Conservation (phyloP, 2,888 invertebrate species). For the Seira musarum region DNA sequence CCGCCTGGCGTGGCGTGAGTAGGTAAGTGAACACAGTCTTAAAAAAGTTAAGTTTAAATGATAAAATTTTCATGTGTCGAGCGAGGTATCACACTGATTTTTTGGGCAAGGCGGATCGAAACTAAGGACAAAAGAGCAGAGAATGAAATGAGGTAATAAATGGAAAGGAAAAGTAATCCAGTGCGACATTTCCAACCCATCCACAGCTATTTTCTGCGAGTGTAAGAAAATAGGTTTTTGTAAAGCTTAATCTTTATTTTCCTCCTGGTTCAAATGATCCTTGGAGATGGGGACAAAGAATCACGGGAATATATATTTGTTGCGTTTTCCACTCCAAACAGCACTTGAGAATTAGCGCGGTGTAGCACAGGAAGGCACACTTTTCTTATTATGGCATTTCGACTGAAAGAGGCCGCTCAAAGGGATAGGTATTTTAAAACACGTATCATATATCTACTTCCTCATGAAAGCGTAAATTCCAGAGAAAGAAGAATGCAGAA, state of each 20-base stretch:
- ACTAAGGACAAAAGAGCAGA: background rate
- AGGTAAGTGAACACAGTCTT: background rate
- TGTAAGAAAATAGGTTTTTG: background rate
- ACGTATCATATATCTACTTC: too few relatives aligned
- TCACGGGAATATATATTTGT: background rate
- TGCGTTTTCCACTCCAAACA: too few relatives aligned
- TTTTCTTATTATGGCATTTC: too few relatives aligned
- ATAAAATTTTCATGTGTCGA: background rate
- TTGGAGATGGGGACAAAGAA: background rate
- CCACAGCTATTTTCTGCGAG: background rate
- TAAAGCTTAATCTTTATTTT: background rate
- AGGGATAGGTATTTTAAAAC: too few relatives aligned
- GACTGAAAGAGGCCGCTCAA: too few relatives aligned
- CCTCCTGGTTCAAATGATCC: background rate
- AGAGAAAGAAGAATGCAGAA: too few relatives aligned
- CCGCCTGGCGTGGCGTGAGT: background rate
- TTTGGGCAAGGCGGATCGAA: background rate
- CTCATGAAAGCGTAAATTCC: too few relatives aligned
- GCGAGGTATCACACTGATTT: background rate
- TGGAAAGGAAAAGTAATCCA: constrained; percentile 52
- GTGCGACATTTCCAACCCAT: constrained; percentile 43
- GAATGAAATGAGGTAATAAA: constrained; percentile 44
- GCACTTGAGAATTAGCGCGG: background rate
- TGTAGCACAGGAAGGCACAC: too few relatives aligned
- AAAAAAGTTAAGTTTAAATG: background rate